These are phyloP conservation scores for Cephalopterus ornatus DNA, from an alignment of 2,113 vertebrate genomes.

Conservation along the genomic window DNA sequence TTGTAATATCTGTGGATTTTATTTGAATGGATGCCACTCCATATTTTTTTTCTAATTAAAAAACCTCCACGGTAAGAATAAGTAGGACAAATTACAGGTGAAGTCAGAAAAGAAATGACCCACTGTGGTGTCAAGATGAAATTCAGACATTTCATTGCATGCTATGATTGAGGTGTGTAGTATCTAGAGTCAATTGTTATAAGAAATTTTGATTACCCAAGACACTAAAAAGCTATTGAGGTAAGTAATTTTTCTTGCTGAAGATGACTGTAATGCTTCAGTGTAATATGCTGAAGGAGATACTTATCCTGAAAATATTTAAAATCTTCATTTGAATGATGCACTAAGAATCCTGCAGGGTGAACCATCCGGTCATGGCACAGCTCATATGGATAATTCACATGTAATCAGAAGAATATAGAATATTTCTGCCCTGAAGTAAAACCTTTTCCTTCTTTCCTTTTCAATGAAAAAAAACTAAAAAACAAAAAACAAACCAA, in stretches of 20 bases:
- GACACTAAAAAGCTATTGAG: neutral
- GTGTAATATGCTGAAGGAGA: neutral
- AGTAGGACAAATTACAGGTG: neutral
- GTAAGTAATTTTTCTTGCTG: neutral
- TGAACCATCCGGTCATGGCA: neutral
- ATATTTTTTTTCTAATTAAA: neutral
- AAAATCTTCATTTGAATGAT: neutral
- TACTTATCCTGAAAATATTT: neutral
- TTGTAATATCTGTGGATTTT: neutral
- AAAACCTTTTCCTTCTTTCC: neutral
- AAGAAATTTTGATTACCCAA: neutral
- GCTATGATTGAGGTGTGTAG: neutral
- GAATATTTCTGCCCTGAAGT: neutral
- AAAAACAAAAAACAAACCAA: too few species aligned
- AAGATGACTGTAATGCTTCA: neutral
- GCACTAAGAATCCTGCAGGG: neutral
- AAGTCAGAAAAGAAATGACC: neutral
- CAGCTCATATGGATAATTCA: neutral
- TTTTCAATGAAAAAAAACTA: neutral
- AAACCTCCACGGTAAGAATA: neutral
- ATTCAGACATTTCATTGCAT: neutral
- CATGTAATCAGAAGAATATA: neutral
- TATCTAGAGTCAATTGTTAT: neutral
- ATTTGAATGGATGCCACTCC: neutral
- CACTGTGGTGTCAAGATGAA: neutral